Base-by-base conservation (phyloP, 2,113 vertebrate genomes). In the Columbina picui region DNA sequence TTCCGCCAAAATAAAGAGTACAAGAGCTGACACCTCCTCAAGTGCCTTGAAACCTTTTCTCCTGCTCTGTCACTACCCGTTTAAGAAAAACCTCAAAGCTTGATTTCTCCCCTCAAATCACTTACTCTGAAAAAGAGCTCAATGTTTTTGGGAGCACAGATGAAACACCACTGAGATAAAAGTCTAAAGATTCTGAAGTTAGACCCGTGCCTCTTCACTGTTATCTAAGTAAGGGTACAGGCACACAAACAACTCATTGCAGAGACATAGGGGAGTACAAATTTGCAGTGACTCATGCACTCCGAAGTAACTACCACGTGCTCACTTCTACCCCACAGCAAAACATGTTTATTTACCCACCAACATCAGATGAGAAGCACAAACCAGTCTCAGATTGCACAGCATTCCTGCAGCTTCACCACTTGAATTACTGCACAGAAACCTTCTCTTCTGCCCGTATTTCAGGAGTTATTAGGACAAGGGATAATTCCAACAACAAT, bases 71-170 rank as follows among this genome's bases (percentile, higher is more conserved):
- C 55, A 47, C 73, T 64, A 86, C 34, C 60, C 90, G 59, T 74
- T 96, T 65, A 95, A 93, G 79, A 63, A 92, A 95, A 93, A 88
- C 41, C 90, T 97, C 94, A 97, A 95, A 96, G 91, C 47, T 55
- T 25, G 20, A 81, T 89, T 95, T 90, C 56, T 70, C 90, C 68
- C 52, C 43, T 96, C 80, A 93, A 94, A 95, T 59, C 68, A 81
- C 69, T 70, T 63, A 84, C 71, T 84, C 90, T 60, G 73, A 95
- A 89, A 81, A 85, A 93, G 41, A 92, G 67, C 86, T 89, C 80
- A 78, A 39, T 0, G 1, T 67, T 92, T 93, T 80, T 56, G 65
- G 77, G 53, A 95, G 61, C 53, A 52, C 26, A 87, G 77, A 95
- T 84, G 9, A 89, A 94, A 91, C 38, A 10, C 4, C 25, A 75